A percentile compares a stretch with the other conserved stretches of the same genome.
phyloP scores from a whole-genome alignment of 37 sponge, comb jelly and placozoan genomes.

The Oopsacas minuta region DNA sequence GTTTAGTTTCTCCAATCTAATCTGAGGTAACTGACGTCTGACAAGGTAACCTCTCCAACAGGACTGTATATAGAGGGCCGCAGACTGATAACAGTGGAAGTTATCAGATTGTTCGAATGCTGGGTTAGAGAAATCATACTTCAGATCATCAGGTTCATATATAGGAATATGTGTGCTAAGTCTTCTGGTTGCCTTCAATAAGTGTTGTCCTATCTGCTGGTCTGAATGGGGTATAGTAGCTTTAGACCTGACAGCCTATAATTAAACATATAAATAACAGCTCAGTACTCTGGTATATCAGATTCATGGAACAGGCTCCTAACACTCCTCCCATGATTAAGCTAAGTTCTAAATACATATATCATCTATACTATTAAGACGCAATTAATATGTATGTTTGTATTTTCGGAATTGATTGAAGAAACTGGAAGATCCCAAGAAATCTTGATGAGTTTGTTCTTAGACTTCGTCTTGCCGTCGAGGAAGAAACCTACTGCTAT shows the following conservation, averaged over 20 bases:
- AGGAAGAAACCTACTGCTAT: background rate
- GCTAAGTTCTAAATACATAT: too few species aligned
- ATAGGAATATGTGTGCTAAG: background rate
- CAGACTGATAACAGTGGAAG: background rate
- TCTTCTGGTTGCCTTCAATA: background rate
- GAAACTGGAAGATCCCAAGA: too few species aligned
- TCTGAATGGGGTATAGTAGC: background rate
- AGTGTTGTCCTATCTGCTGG: background rate
- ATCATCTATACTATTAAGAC: too few species aligned
- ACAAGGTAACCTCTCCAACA: conserved; percentile 31
- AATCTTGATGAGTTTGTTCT: background rate
- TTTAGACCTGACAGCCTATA: background rate
- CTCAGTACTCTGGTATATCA: too few species aligned
- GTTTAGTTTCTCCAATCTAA: conserved; percentile 35
- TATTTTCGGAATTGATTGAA: too few species aligned
- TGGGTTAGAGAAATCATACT: background rate
- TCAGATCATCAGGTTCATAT: background rate
- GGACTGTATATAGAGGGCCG: conserved; percentile 22
- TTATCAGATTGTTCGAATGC: background rate
- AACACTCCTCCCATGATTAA: too few species aligned
- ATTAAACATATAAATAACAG: too few species aligned
- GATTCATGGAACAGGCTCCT: too few species aligned
- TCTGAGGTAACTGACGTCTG: conserved; percentile 35
- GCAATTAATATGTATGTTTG: too few species aligned
- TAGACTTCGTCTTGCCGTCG: background rate